A percentile compares a stretch with the other conserved stretches of the same genome.
Evolutionary conservation across 2,113 vertebrate species (phyloP).

Genomic region (Mus spicilegus): DNA sequence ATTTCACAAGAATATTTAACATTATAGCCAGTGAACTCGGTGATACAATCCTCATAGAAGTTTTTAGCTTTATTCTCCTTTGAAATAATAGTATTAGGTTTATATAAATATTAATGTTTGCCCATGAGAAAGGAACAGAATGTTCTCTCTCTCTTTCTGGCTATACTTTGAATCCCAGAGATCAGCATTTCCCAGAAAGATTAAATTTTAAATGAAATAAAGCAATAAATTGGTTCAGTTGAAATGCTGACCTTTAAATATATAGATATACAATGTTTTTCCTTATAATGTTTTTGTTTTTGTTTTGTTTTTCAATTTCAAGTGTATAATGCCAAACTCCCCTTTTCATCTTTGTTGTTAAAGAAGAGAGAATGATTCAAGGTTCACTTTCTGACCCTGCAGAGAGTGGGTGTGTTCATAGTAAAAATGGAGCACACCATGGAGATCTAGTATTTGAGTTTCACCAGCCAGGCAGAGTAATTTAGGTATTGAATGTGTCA

Average conservation of each 20-base stretch:
- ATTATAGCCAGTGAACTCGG: background rate
- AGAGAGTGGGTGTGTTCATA: slow-evolving; percentile 40
- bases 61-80: slow-evolving; percentile 64
- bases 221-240: slow-evolving; percentile 19
- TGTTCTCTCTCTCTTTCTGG: slow-evolving; percentile 10
- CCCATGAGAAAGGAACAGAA: slow-evolving; percentile 34
- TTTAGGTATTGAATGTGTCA: slow-evolving; percentile 31
- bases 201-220: slow-evolving; percentile 60
- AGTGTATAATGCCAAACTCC: background rate
- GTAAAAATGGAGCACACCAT: slow-evolving; percentile 24
- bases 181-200: slow-evolving; percentile 52
- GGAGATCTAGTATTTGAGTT: slow-evolving; percentile 36
- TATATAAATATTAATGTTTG: slow-evolving; percentile 64
- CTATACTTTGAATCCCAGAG: slow-evolving; percentile 50
- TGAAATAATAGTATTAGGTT: slow-evolving; percentile 50
- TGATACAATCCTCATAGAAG: background rate
- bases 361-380: slow-evolving; percentile 32
- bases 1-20: slow-evolving; percentile 47
- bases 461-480: slow-evolving; percentile 35
- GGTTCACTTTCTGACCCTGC: slow-evolving; percentile 27
- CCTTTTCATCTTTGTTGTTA: slow-evolving; percentile 34
- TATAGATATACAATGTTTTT: slow-evolving; percentile 10
- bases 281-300: background rate
- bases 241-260: slow-evolving; percentile 12
- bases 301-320: background rate